Evolutionary conservation across 1,140 invertebrate species (phyloP), one percentile per base, ranked within the genome.

Genomic region (Drosophila teissieri): DNA sequence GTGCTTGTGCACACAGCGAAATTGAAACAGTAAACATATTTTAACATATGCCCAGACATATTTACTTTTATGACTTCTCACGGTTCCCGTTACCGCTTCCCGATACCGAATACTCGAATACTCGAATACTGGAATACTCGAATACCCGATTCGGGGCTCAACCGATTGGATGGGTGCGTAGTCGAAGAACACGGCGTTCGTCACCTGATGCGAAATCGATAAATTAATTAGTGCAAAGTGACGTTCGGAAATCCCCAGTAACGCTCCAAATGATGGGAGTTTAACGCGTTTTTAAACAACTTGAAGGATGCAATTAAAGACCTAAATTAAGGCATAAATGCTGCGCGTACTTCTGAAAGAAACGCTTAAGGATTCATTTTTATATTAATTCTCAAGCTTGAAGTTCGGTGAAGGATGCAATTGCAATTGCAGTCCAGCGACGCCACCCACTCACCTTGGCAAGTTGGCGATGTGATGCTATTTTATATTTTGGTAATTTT

Each of bases 21-120:
- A 84, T 80, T 85, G 80, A 77, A 85, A 84, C 80, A 80, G 81
- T 84, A 84, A 84, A 84, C 81, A 84, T 67, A 70, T 70, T 82
- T 82, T 75, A 82, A 74, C 80, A 82, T 57, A 74, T 74, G 79
- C 44, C 56, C 78, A 80, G 44, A 58, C 70, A 74, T 83, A 82
- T 82, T 78, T 82, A 82, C 74, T 75, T 75, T 69, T 72, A 79
- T 79, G 63, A 76, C 55, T 65, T 62, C 55, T 65, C 78, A 39
- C 42, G 44, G n/a, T 19, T 19, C 24, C 40, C 27, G 24, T 17
- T 15, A 10, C 42, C 5, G 44, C 15, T 8, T 17, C 62, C 10
- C 10, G 15, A 62, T 48, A 39, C 11, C 37, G 12, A 37, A 37
- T 37, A 14, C 12, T 24, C 22, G 4, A 24, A 24, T 24, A 24